Conservation (phyloP, 2,113 vertebrate species). For the Sinocyclocheilus rhinocerous region DNA sequence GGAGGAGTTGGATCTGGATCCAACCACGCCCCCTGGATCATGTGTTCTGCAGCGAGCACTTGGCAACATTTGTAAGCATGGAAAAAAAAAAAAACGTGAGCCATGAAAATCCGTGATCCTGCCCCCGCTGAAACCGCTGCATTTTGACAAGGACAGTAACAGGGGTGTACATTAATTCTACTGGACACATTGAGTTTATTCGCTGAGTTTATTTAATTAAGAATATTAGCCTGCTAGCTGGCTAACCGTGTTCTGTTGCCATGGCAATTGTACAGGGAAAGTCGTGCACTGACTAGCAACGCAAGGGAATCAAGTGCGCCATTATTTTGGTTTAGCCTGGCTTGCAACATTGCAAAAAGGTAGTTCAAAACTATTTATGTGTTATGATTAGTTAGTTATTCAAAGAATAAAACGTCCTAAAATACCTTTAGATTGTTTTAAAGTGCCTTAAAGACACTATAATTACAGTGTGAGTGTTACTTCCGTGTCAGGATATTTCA, state of each 20-base stretch:
- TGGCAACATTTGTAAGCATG: not conserved
- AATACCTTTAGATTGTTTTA: not conserved
- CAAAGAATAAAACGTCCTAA: not conserved
- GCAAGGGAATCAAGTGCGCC: not conserved
- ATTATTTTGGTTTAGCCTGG: not conserved
- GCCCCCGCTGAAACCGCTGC: not conserved
- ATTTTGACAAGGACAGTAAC: not conserved
- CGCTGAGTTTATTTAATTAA: not conserved
- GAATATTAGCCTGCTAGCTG: not conserved
- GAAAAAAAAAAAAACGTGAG: slow-evolving; percentile 1
- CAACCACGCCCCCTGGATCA: too few relatives aligned
- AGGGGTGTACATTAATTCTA: not conserved
- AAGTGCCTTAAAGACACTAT: too few relatives aligned
- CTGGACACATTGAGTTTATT: not conserved
- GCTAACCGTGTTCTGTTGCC: slow-evolving; percentile 61
- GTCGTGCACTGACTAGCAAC: not conserved
- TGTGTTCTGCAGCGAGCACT: not conserved
- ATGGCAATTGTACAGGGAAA: slow-evolving; percentile 55
- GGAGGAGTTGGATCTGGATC: too few relatives aligned
- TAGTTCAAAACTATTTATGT: slow-evolving; percentile 19
- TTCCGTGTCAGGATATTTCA: not conserved
- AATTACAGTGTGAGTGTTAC: not conserved
- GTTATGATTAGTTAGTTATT: not conserved
- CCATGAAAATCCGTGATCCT: not conserved
- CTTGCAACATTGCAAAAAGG: not conserved